phyloP scores from a whole-genome alignment of 2,888 invertebrate genomes.

The Parapristionchus giblindavisi region DNA sequence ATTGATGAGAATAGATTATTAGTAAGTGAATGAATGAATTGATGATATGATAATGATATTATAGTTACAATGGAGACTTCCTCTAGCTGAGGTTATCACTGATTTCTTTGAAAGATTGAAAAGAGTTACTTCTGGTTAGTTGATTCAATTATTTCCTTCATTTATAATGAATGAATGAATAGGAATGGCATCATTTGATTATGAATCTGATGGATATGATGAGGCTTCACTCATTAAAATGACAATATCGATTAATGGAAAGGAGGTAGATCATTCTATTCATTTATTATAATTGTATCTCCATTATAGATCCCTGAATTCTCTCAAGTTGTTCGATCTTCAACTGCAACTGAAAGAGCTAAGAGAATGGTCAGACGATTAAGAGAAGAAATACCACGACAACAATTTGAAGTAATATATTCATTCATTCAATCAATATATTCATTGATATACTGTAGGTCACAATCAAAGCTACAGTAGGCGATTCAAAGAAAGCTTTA shows the following conservation, averaged over 20 bases:
- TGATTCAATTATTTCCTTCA: neutral
- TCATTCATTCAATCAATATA: too few species aligned
- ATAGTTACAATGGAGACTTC: constrained; percentile 84
- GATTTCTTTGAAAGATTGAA: constrained; percentile 94
- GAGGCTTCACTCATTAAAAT: constrained; percentile 82
- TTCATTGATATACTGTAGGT: constrained; percentile 36
- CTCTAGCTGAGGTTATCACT: constrained; percentile 89
- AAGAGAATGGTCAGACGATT: constrained; percentile 59
- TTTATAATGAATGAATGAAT: too few species aligned
- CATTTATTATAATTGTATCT: neutral
- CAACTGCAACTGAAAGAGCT: constrained; percentile 57
- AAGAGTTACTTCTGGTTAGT: constrained; percentile 75
- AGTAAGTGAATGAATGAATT: constrained; percentile 51
- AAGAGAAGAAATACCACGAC: constrained; percentile 64
- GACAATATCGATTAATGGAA: constrained; percentile 80
- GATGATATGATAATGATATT: constrained; percentile 73
- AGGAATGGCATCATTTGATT: constrained; percentile 90
- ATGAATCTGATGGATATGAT: constrained; percentile 87
- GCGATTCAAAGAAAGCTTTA: constrained; percentile 60
- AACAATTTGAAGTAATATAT: constrained; percentile 62
- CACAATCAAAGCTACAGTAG: constrained; percentile 49
- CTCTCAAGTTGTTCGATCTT: constrained; percentile 61
- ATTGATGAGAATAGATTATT: constrained; percentile 83
- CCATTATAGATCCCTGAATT: constrained; percentile 55
- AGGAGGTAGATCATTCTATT: constrained; percentile 50